Base-by-base conservation (phyloP, 2,888 invertebrate species). In the Bombylius major region DNA sequence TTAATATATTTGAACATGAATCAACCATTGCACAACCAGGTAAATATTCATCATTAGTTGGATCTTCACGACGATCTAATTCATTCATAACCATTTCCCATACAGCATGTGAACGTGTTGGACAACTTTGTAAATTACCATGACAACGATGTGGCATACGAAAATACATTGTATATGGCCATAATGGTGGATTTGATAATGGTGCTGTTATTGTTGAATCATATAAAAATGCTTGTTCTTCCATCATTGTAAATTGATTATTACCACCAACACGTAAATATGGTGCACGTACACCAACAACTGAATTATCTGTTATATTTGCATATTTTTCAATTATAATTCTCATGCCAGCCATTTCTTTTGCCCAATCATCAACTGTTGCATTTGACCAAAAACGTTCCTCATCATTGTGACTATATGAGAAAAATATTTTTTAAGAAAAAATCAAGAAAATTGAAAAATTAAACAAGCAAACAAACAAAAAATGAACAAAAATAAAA, bases 91-190 rank as follows among this genome's bases (percentile, higher is more conserved):
- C 92, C 90, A 94, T 92, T 75, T 94, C 93, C 93, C 93, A 94
- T 45, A 93, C 92, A 51, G 93, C 92, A 73, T 93, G 93, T 62
- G 89, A 89, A 69, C 92, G 84, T 4, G 91, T 92, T 12, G 92
- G 92, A 70, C 92, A 93, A 70, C 84, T 89, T 72, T 93, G 93
- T 57, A 91, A 76, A 75, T 93, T 93, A 60, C 93, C 93, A 70
- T 93, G 92, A 69, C 95, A 95, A 59, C 89, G 83, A 74, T 93
- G 94, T 0, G 94, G 92, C 89, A 95, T 92, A 67, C 90, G 84
- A 82, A 93, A 95, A 80, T 96, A 95, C 86, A 97, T 89, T 57
- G 96, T 97, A 79, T 97, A 97, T 5, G 97, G 97, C 97, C 97
- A 97, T 63, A 93, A 83, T 54, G 94, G 94, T 31, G 91, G 91